Evolutionary conservation across 2,797 vertebrate species (phyloP), one percentile per base, ranked within the genome.

Genomic region (Urosaurus nigricauda): DNA sequence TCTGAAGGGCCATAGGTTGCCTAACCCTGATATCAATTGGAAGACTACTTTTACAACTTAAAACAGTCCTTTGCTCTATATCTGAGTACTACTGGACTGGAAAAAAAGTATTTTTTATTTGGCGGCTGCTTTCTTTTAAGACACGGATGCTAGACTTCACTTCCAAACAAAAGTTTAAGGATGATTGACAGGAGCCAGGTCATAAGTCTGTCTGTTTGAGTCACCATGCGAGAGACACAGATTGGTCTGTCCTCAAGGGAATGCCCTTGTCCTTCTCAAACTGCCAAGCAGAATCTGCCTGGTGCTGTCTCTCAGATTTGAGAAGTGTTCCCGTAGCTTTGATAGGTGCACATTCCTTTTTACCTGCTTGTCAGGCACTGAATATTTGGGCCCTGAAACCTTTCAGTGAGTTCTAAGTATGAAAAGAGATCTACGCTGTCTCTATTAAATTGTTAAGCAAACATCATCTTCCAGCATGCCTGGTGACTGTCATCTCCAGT

Each of bases 221-320:
- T 70, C 77, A 53, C 37, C 75, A 58, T 2, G 58, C n/a, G 65
- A 89, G 73, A 89, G 70, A 90, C 77, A 82, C 73, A 75, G 78
- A 0, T 29, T 78, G 29, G 19, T 79, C 0, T 71, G 2, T 86
- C 13, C 9, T 35, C 35, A 43, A 43, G 43, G 80, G 26, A 88
- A 85, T 5, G 78, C 3, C 9, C 83, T 40, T 40, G 2, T 73
- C 83, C 81, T 77, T 80, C 21, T 88, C 77, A 17, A 4, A 21
- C 51, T 40, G 16, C 82, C 74, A 70, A 47, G 88, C 29, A 87
- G 3, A 68, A 13, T 26, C 21, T 35, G 29, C 71, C 68, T 81
- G 65, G 21, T 51, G 6, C 21, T 58, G 35, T 68, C 14, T 56
- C 58, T 91, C 0, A 0, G 24, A 70, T 63, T 68, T 63, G 84